phyloP scores from a whole-genome alignment of 1,140 invertebrate genomes.

The Listronotus oregonensis region DNA sequence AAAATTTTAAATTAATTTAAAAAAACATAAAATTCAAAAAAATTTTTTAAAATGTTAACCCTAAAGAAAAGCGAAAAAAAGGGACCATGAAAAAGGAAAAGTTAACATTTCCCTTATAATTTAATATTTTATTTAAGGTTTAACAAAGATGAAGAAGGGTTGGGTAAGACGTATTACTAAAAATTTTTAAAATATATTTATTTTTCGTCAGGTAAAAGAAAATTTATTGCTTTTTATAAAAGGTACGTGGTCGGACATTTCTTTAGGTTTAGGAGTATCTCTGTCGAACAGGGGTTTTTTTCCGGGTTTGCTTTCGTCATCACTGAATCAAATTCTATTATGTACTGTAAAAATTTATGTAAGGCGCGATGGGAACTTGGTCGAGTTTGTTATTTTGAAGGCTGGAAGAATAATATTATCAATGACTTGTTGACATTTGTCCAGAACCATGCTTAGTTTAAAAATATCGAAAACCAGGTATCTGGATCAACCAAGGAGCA shows the following conservation, averaged over 20 bases:
- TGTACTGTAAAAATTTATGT: slow-evolving; percentile 89
- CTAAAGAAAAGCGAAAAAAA: no score
- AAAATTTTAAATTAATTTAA: no score
- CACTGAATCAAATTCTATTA: slow-evolving; percentile 99
- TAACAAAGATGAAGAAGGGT: no score
- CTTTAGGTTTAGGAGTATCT: slow-evolving; percentile 78
- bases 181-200: no score
- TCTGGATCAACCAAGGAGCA: slow-evolving; percentile 96
- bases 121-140: no score
- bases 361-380: slow-evolving; percentile 91
- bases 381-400: slow-evolving; percentile 94
- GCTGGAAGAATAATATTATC: slow-evolving; percentile 96
- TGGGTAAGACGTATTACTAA: no score
- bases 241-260: slow-evolving; percentile 90
- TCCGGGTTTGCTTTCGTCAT: slow-evolving; percentile 99
- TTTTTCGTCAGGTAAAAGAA: no score
- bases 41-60: no score
- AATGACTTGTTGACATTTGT: slow-evolving; percentile 93
- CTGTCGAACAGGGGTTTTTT: slow-evolving; percentile 87
- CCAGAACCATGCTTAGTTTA: slow-evolving; percentile 92
- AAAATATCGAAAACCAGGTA: slow-evolving; percentile 98
- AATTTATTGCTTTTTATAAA: no score
- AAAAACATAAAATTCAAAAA: no score
- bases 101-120: no score
- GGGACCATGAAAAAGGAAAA: no score